A percentile compares a stretch with the other conserved stretches of the same genome.
phyloP scores from a whole-genome alignment of 2,888 invertebrate species.

The Thecophora atra region DNA sequence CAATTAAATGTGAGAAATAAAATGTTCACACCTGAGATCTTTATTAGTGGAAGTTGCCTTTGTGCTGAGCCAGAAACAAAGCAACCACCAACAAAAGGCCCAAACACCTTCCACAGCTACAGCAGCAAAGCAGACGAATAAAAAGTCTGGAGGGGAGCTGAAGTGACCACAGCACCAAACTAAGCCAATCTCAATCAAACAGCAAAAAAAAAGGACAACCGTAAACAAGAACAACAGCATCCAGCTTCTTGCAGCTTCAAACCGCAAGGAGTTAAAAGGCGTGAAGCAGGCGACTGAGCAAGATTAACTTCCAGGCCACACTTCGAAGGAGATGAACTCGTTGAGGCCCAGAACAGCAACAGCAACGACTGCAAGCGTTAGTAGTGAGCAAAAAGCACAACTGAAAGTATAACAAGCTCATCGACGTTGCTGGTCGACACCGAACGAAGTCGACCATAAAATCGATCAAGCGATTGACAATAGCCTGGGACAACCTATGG shows the following conservation, averaged over 20 bases:
- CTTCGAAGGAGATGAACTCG: background rate
- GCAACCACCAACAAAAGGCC: too few relatives aligned
- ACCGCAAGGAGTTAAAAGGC: constrained; percentile 25
- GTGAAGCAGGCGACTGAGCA: constrained; percentile 16
- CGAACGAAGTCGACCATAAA: background rate
- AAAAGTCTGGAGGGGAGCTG: constrained; percentile 25
- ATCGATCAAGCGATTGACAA: background rate
- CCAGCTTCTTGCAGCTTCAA: background rate
- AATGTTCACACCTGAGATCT: constrained; percentile 65
- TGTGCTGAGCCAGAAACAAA: constrained; percentile 16
- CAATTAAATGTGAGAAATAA: constrained; percentile 61
- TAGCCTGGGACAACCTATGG: background rate
- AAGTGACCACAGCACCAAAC: constrained; percentile 30
- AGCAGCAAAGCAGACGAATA: background rate
- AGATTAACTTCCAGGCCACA: constrained; percentile 32
- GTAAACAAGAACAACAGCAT: background rate
- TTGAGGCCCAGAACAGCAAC: background rate
- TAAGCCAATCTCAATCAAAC: background rate
- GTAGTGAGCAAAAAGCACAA: background rate
- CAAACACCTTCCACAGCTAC: background rate
- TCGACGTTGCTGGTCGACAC: background rate
- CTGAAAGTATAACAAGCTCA: constrained; percentile 1
- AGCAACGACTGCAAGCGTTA: background rate
- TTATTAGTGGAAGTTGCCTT: constrained; percentile 57
- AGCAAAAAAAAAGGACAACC: constrained; percentile 4